Evolutionary conservation across 2,113 vertebrate species (phyloP), one percentile per base, ranked within the genome.

Genomic region (Urocolius indicus): DNA sequence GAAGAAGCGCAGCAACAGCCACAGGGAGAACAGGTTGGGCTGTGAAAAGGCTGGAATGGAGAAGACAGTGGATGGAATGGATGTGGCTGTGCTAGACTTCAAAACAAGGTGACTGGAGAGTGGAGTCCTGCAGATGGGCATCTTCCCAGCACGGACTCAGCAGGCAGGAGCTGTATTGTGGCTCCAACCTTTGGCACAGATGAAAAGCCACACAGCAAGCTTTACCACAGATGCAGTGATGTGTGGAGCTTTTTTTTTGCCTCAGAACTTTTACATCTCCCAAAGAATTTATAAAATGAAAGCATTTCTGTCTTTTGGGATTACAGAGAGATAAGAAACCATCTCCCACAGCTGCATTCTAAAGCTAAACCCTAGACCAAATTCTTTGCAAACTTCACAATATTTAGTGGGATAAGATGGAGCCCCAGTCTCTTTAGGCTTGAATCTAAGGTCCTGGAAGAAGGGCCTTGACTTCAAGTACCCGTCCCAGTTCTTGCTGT

Each of bases 81-180:
- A 66, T 72, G 21, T 15, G 46, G 73, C 16, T 29, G 68, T 2
- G 23, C 24, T 26, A 68, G 65, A 34, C 80, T 90, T 90, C 83
- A 92, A 89, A 95, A 86, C 46, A 67, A 92, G 74, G 57, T 72
- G 92, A 87, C 73, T 82, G 58, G 58, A 89, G 73, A 77, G 66
- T 66, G 58, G 24, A 91, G 19, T 55, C 58, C 43, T 7, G 5
- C 21, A 45, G 43, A 75, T 72, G 80, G 61, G 46, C 73, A 51
- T 51, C 65, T 89, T 79, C 58, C 36, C 58, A 73, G 65, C 29
- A 93, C 13, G 69, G 76, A 75, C 18, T 63, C 46, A 57, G n/a
- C 24, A 89, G 80, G 61, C 81, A 84, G 61, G 55, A 93, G 61
- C 59, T 67, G 55, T 93, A 61, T 5, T 72, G 72, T 52, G 48